phyloP scores from a whole-genome alignment of 2,797 vertebrate genomes.

The Serranus cabrilla region DNA sequence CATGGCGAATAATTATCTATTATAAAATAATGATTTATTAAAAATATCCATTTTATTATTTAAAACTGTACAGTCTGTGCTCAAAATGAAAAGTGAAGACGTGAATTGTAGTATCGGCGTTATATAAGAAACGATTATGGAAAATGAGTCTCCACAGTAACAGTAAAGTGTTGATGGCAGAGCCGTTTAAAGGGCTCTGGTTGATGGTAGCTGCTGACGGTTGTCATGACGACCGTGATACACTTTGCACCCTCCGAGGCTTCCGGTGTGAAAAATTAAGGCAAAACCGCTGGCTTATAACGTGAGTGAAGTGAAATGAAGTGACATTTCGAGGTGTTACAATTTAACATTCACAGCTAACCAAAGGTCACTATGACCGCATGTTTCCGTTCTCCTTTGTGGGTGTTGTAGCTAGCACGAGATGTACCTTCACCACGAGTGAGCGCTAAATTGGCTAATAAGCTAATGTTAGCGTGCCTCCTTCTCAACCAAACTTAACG shows the following conservation, averaged over 20 bases:
- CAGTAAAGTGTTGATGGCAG: too few species aligned
- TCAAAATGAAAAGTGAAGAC: too few species aligned
- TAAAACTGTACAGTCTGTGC: too few species aligned
- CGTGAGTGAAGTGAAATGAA: background rate
- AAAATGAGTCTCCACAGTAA: too few species aligned
- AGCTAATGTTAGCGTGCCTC: too few species aligned
- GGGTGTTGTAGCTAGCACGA: background rate
- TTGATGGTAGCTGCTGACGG: background rate
- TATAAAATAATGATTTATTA: too few species aligned
- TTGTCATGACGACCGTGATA: slow-evolving; percentile 39
- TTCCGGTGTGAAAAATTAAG: background rate
- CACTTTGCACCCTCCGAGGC: fast-evolving
- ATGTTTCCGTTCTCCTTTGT: background rate
- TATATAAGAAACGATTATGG: too few species aligned
- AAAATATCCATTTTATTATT: too few species aligned
- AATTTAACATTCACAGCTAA: background rate
- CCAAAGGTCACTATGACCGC: background rate
- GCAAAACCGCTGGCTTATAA: background rate
- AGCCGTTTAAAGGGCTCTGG: too few species aligned
- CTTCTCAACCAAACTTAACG: background rate
- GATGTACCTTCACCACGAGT: background rate
- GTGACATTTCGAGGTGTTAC: background rate
- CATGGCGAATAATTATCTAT: too few species aligned
- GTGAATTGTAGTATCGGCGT: too few species aligned
- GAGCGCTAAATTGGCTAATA: background rate